Evolutionary conservation across 2,888 invertebrate genomes (phyloP), one percentile per base, ranked within the genome.

Genomic region (Nebria brevicollis): DNA sequence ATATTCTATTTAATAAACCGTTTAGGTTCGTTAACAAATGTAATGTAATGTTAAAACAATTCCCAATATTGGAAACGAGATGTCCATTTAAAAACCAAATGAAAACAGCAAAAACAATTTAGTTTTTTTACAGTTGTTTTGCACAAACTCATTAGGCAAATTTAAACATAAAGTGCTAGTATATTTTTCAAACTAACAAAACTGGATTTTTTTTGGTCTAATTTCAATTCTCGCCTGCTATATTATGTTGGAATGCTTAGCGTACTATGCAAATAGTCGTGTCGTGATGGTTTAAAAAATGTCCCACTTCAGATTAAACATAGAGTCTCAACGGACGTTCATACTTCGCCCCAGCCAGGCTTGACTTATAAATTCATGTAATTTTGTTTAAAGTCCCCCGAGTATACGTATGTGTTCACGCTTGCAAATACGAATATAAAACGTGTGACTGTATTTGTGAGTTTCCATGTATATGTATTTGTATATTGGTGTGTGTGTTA

Each of bases 211-310:
- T 54, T 54, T 54, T 54, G 54, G 4, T 6, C 8, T 64, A 65
- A 66, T 78, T 78, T 78, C 26, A 65, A 72, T 64, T 34, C 54
- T 78, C 64, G 25, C 25, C 66, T 7, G 7, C 41, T 68, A 26
- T 72, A 77, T 64, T 64, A 65, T 65, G 26, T 34, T 65, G 64
- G 54, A 77, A 43, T 77, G 74, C 68, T 72, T 66, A 79, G 73
- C 65, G 75, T 91, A 83, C 91, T 91, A 34, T 91, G 90, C 72
- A 92, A 87, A 83, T 92, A 92, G 70, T 89, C 82, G 90, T 91
- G 83, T 34, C 70, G 11, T 8, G 25, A 34, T 70, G 70, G 26
- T 26, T 92, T 93, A 85, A 91, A 90, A 42, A 93, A 86, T 6
- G 91, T 89, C 66, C 87, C 75, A 75, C 80, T 80, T 75, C 80